Percentiles rank a stretch among this genome's conserved stretches.
Evolutionary conservation across 2,888 invertebrate genomes (phyloP).

Genomic region (Epinotia demarniana): DNA sequence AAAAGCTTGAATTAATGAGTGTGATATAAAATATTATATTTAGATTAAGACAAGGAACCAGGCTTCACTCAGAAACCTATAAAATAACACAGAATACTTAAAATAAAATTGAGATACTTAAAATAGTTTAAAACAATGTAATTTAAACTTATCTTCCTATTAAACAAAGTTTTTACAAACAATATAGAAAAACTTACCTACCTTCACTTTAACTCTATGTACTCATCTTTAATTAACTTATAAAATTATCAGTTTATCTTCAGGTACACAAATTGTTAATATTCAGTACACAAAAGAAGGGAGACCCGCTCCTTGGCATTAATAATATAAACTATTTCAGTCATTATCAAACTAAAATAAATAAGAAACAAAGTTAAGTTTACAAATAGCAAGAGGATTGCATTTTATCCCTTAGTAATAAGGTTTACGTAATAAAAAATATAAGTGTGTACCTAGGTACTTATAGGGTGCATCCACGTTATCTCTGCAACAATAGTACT

Average conservation of each 20-base stretch:
- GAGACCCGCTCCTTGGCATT: constrained; percentile 35
- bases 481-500: no score
- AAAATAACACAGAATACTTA: background rate
- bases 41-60: no score
- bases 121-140: background rate
- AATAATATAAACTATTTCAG: constrained; percentile 7
- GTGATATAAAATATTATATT: no score
- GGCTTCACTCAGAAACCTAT: background rate
- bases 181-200: background rate
- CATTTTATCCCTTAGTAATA: background rate
- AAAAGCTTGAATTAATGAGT: no score
- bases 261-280: constrained; percentile 39
- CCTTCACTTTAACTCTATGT: background rate
- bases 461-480: no score
- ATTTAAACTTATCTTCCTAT: background rate
- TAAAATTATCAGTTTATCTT: constrained; percentile 40
- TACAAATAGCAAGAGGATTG: background rate
- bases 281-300: constrained; percentile 20
- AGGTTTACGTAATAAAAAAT: no score
- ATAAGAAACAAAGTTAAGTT: background rate
- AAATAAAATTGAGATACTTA: background rate
- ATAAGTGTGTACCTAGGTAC: no score
- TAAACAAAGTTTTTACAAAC: background rate
- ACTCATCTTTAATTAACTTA: background rate
- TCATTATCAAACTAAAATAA: constrained; percentile 20